Evolutionary conservation across 2,797 vertebrate genomes (phyloP).

Genomic region (Argya squamiceps): DNA sequence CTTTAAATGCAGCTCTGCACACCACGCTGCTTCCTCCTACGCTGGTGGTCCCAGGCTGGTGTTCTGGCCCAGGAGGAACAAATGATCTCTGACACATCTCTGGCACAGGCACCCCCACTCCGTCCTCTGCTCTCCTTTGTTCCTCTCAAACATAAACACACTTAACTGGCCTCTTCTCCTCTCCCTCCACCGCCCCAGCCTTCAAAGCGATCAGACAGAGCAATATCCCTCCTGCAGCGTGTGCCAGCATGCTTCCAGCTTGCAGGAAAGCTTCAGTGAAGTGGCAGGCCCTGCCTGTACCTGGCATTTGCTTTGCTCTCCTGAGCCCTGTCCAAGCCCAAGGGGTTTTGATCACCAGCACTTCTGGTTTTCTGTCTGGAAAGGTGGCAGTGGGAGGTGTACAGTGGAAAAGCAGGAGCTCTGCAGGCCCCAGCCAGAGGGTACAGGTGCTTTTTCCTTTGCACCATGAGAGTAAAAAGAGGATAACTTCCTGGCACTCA

Average conservation of each 20-base stretch:
- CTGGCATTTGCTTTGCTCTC: not conserved
- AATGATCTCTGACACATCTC: conserved; percentile 60
- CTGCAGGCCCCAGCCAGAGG: not conserved
- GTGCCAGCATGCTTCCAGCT: conserved; percentile 16
- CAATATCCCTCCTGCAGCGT: not conserved
- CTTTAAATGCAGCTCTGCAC: not conserved
- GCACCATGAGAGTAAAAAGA: not conserved
- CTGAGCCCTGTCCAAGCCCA: not conserved
- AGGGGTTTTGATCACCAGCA: not conserved
- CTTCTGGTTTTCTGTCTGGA: not conserved
- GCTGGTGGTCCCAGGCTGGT: conserved; percentile 56
- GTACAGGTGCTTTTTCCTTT: not conserved
- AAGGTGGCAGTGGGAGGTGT: not conserved
- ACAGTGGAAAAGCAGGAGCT: not conserved
- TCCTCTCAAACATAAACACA: conserved; percentile 67
- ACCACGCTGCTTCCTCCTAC: not conserved
- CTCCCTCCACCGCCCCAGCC: not conserved
- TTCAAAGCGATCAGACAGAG: conserved; percentile 23
- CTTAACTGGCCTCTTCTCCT: conserved; percentile 42
- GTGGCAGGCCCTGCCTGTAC: not conserved
- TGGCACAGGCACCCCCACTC: conserved; percentile 17
- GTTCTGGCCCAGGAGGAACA: conserved; percentile 28
- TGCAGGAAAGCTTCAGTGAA: not conserved
- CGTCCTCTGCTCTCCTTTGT: conserved; percentile 37
- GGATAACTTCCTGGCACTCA: not conserved